Base-by-base conservation (phyloP, 2,797 vertebrate genomes). In the Kryptolebias ocellatus region DNA sequence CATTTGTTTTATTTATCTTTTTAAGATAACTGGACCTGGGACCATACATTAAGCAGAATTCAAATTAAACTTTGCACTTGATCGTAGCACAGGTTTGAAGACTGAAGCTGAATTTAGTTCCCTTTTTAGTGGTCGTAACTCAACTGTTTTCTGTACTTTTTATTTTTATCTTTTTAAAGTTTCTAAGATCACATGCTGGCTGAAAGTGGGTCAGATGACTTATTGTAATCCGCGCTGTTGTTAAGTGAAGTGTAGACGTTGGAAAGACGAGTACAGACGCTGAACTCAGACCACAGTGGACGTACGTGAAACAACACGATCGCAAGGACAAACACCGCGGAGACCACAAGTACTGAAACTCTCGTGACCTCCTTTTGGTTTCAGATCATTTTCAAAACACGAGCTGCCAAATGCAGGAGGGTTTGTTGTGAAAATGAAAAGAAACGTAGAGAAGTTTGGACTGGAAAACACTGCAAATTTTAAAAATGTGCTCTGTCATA, bases 141-240 rank as follows among this genome's bases (percentile, higher is more conserved):
- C 12, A 0, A n/a, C 4, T 51, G 18, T 72, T 72, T 65, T 24
- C 20, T 58, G 15, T 24, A 64, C 70, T 50, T 60, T 20, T 28
- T 52, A 11, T 24, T 24, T 24, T 24, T 24, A 24, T 24, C 20
- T 24, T 24, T 24, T 24, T 24, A 42, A 57, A 47, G 49, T 79
- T 72, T 77, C 50, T 61, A 72, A 55, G 24, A 52, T 78, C 70
- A 77, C 72, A 76, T 71, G 77, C 47, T 53, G 11, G 28, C 39
- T 52, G 39, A 49, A 46, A 58, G 15, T 6, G 11, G 16, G 42
- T 81, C 76, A 69, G 53, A 62, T 77, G 74, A 83, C 60, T 49
- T 68, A 12, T 73, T n/a, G 44, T 49, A 29, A 28, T 14, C 27
- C 24, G 7, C 27, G 17, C 16, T 62, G 20, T 57, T 50, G 56